Percentiles rank a stretch among this genome's conserved stretches.
Evolutionary conservation across 2,888 invertebrate species (phyloP).

Genomic region (Tetragonisca angustula): DNA sequence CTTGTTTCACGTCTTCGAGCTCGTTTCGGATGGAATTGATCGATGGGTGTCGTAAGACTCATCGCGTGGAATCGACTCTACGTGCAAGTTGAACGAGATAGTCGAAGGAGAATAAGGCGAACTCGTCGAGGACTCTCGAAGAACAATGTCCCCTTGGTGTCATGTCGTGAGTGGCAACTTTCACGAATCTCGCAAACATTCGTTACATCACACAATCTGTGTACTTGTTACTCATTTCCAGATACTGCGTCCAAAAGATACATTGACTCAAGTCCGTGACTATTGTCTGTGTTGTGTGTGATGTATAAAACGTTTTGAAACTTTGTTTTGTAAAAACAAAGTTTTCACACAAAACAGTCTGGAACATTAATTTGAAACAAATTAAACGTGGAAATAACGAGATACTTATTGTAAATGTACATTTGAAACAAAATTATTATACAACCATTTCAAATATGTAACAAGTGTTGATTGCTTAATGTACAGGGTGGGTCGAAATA

Average conservation of each 20-base stretch:
- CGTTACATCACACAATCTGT: neutral
- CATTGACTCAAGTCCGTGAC: neutral
- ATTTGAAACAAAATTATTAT: no score
- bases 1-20: neutral
- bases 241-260: neutral
- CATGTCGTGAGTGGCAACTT: slow-evolving; percentile 15
- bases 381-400: no score
- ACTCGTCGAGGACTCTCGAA: slow-evolving; percentile 27
- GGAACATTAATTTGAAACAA: no score
- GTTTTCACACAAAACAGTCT: no score
- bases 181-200: slow-evolving; percentile 1
- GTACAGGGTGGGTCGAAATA: no score
- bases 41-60: slow-evolving; percentile 4
- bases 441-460: no score
- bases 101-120: slow-evolving; percentile 22
- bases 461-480: no score
- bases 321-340: no score
- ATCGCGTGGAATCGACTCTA: slow-evolving; percentile 21
- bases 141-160: slow-evolving; percentile 30
- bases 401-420: no score
- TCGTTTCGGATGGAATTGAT: slow-evolving; percentile 29
- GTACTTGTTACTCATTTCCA: neutral
- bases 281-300: no score
- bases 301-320: no score
- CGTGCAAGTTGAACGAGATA: slow-evolving; percentile 14